These are phyloP conservation scores for Drosophila pectinifera DNA, from an alignment of 1,140 invertebrate genomes.

Conservation along the genomic window DNA sequence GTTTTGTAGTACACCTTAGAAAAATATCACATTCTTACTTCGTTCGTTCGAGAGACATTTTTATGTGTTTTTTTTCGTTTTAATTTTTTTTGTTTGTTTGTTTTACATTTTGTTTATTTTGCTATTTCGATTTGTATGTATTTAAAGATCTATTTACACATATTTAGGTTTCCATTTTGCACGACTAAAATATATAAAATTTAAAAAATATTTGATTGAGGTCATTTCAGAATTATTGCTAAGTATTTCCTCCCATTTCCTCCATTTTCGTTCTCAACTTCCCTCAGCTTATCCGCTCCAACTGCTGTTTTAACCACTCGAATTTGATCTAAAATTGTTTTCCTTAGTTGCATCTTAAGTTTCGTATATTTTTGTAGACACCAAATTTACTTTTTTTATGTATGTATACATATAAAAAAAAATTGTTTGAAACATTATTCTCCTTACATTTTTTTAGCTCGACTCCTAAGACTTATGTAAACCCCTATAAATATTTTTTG, in stretches of 20 bases:
- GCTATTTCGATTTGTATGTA: conserved; percentile 65
- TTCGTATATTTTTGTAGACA: conserved; percentile 72
- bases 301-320: conserved; percentile 39
- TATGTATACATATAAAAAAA: conserved; percentile 46
- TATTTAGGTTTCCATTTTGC: conserved; percentile 51
- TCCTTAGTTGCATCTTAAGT: conserved; percentile 32
- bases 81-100: conserved; percentile 50
- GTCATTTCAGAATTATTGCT: conserved; percentile 85
- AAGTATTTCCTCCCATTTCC: conserved; percentile 58
- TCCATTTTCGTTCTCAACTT: conserved; percentile 7
- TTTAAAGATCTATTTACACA: conserved; percentile 66
- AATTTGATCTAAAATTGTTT: conserved; percentile 74
- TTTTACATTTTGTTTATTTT: conserved; percentile 58
- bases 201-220: conserved; percentile 85
- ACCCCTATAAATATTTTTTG: conserved; percentile 69
- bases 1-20: conserved; percentile 81
- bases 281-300: conserved; percentile 11
- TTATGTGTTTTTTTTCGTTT: conserved; percentile 64
- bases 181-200: conserved; percentile 83
- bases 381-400: conserved; percentile 50
- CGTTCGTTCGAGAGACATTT: conserved; percentile 85
- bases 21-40: conserved; percentile 85
- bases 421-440: conserved; percentile 54
- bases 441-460: conserved; percentile 3
- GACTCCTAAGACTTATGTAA: conserved; percentile 53